Evolutionary conservation across 1,140 invertebrate species (phyloP), one percentile per base, ranked within the genome.

Genomic region (Drosophila varians): DNA sequence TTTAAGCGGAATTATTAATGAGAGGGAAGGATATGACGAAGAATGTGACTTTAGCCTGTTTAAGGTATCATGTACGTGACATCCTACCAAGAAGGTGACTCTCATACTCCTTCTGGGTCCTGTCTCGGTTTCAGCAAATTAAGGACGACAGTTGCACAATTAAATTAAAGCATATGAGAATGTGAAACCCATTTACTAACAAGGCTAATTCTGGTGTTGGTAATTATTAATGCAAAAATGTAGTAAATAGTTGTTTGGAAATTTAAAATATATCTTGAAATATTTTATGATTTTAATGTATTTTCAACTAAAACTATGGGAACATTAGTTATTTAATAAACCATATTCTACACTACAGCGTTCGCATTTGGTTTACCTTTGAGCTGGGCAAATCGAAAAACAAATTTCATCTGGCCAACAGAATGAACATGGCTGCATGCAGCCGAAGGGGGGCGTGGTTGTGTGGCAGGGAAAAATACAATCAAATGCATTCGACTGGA

Each of bases 1-100:
- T 87, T 87, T 87, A 87, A 77, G 82, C 77, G 74, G 83, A 87
- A 87, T 87, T 87, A 87, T 87, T 82, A 87, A 87, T 87, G 65
- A 82, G 75, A 7, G 18, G 40, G 47, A 66, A 57, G 28, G 57
- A 48, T n/a, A 66, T 14, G 45, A 26, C 9, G 11, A 28, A 18
- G 19, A 25, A 7, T 21, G n/a, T 28, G 54, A 21, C 25, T 8
- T 38, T 9, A 16, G 51, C 9, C 18, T 6, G 12, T 9, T 19
- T 38, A 34, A 55, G 48, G 26, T 72, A 47, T 61, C 34, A 34
- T 72, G 55, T 34, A 46, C 28, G 48, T 72, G 66, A 36, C 28
- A 31, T 31, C 28, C 28, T 31, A 1, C 4, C 9, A 31, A 31
- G 9, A 11, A 31, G 26, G 7, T 28, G 26, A 28, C 1, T 28